phyloP scores from a whole-genome alignment of 2,113 vertebrate genomes.

The Engystomops pustulosus region DNA sequence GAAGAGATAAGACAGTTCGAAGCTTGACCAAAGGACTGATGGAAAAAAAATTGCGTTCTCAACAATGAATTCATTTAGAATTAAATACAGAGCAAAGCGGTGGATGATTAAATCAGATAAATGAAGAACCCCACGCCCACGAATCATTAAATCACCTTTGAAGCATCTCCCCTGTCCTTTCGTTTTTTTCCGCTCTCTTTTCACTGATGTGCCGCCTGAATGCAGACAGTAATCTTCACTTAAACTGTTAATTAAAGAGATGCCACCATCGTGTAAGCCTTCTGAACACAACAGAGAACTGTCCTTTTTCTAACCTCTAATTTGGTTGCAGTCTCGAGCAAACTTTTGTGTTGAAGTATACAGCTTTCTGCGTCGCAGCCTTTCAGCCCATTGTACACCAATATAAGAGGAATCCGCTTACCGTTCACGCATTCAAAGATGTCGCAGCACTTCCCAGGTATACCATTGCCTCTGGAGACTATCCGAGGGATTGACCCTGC shows the following conservation, averaged over 20 bases:
- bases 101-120: constrained; percentile 46
- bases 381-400: neutral
- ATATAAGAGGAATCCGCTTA: constrained; percentile 70
- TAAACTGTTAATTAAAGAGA: neutral
- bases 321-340: neutral
- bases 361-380: neutral
- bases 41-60: neutral
- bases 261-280: neutral
- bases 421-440: constrained; percentile 90
- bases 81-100: neutral
- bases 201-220: constrained; percentile 22
- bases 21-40: constrained; percentile 30
- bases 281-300: neutral
- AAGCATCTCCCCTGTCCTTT: constrained; percentile 35
- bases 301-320: constrained; percentile 20
- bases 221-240: constrained; percentile 24
- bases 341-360: constrained; percentile 5
- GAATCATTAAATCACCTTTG: constrained; percentile 46
- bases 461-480: constrained; percentile 84
- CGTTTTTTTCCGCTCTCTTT: neutral
- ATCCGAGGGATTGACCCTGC: constrained; percentile 81
- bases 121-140: constrained; percentile 8
- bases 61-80: constrained; percentile 45
- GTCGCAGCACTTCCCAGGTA: constrained; percentile 91
- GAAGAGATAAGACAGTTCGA: constrained; percentile 27